phyloP scores from a whole-genome alignment of 23 tunicate species.

The Oikopleura dioica region DNA sequence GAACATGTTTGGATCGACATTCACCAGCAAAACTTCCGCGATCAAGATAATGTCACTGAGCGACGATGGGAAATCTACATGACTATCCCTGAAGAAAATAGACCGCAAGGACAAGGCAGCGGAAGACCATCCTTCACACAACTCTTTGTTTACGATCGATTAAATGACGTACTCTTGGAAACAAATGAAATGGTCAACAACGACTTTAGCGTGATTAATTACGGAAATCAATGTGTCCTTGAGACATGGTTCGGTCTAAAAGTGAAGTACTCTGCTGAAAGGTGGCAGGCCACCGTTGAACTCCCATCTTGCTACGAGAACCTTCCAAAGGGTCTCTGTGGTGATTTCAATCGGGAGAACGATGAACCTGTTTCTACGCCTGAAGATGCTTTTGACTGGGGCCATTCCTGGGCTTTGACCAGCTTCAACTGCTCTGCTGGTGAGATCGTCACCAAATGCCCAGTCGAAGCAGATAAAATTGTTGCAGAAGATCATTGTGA shows the following conservation, averaged over 20 bases:
- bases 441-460: constrained; percentile 14
- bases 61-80: not conserved
- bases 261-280: not conserved
- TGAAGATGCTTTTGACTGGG: too few species aligned
- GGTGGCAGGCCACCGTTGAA: not conserved
- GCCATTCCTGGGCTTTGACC: constrained; percentile 4
- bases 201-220: not conserved
- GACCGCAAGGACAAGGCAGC: constrained; percentile 7
- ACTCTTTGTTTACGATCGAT: too few species aligned
- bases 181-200: not conserved
- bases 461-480: constrained; percentile 4
- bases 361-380: not conserved
- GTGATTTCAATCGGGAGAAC: constrained; percentile 17
- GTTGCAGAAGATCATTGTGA: constrained; percentile 15
- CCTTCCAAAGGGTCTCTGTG: constrained; percentile 15
- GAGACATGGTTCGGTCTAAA: not conserved
- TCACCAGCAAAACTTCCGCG: not conserved
- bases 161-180: too few species aligned
- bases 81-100: not conserved
- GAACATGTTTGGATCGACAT: constrained; percentile 12
- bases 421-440: constrained; percentile 13
- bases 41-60: too few species aligned
- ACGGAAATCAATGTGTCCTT: not conserved
- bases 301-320: not conserved
- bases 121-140: not conserved